Conservation (phyloP, 2,113 vertebrate genomes). For the Eulemur macaco region DNA sequence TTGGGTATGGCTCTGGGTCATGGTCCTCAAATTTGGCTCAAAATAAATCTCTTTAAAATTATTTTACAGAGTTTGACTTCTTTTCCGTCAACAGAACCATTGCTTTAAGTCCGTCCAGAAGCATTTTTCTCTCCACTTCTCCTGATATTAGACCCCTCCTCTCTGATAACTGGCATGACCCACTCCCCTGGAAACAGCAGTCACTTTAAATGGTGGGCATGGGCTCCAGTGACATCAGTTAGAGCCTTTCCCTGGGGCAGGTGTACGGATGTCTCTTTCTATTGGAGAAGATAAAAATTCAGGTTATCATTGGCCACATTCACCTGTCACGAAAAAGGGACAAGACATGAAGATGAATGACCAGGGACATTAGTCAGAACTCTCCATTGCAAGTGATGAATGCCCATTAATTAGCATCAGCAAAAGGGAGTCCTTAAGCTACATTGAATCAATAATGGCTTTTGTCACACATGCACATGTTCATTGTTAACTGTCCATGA, state of each 20-base stretch:
- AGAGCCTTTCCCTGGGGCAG: not conserved
- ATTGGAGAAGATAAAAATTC: not conserved
- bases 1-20: too few relatives aligned
- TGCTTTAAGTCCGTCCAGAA: not conserved
- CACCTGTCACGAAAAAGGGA: not conserved
- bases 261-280: not conserved
- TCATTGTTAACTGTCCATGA: not conserved
- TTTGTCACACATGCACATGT: not conserved
- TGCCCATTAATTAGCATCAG: too few relatives aligned
- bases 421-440: not conserved
- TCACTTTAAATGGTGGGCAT: not conserved
- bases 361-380: too few relatives aligned
- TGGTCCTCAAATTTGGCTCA: too few relatives aligned
- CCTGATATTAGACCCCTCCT: not conserved
- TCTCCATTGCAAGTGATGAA: too few relatives aligned
- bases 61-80: too few relatives aligned
- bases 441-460: not conserved
- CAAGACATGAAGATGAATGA: too few relatives aligned
- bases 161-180: not conserved
- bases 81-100: too few relatives aligned
- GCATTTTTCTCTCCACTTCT: not conserved
- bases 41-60: too few relatives aligned
- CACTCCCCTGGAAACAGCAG: not conserved
- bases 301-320: not conserved
- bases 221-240: too few relatives aligned